Base-by-base conservation (phyloP, 2,888 invertebrate species). In the Drosophila monieri region DNA sequence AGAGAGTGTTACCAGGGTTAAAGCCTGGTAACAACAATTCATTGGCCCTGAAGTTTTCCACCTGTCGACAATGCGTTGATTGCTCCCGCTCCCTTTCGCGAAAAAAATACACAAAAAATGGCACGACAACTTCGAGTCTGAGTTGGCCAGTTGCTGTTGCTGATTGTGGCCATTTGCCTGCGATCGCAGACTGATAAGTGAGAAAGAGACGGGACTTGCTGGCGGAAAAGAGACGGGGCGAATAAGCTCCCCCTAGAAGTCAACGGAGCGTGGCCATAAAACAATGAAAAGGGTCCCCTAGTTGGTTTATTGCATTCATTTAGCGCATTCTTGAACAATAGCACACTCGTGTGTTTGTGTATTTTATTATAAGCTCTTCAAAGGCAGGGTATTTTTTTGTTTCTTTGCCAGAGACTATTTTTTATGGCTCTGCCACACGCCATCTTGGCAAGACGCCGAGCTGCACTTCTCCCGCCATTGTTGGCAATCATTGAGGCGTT, bases 51-150 rank as follows among this genome's bases (percentile, higher is more conserved):
- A 77, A 80, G 69, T 78, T 83, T 78, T 76, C 78, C 81, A 87
- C 83, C 85, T 85, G 85, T 87, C 85, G 73, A 58, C 83, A 80
- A 74, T 71, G 73, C 80, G 87, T 72, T 83, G 86, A 83, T 85
- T 83, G 85, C 80, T 78, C 68, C 84, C 78, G 61, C 80, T 70
- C 43, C 51, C 14, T 41, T 43, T 18, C 15, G 18, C 35, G 46
- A 58, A 35, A 48, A 32, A 48, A 32, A 54, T 25, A 37, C 27
- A 46, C 23, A 37, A 12, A 57, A 41, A 48, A 52, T 39, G 41
- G 51, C 52, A 39, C 51, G 65, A 41, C 35, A 37, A 52, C 25
- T 30, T 15, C n/a, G 12, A 41, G 27, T 27, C 27, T 2, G 9
- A 9, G 27, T 8, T 9, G 27, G 27, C 27, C 27, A 27, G 41